A percentile compares a stretch with the other conserved stretches of the same genome.
These are phyloP conservation scores for Cataglyphis cursor DNA, from an alignment of 2,888 invertebrate species.

Conservation along the genomic window DNA sequence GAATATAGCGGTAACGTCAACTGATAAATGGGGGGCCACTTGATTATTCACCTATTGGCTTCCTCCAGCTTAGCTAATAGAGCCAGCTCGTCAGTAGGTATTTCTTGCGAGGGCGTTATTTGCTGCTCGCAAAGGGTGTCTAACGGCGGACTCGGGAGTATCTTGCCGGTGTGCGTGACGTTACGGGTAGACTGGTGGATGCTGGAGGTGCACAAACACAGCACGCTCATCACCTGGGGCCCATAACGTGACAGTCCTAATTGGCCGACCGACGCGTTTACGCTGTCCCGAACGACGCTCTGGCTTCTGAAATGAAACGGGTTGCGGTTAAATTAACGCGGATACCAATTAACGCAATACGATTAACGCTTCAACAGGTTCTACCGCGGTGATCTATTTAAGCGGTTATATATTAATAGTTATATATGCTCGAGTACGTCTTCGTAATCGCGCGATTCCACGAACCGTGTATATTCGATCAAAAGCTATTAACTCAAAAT, in stretches of 20 bases:
- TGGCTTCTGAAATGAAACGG: conserved; percentile 36
- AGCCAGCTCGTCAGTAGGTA: conserved; percentile 92
- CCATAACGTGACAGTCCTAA: conserved; percentile 78
- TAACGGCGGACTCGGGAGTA: conserved; percentile 68
- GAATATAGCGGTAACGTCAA: neutral
- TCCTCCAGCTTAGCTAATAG: conserved; percentile 98
- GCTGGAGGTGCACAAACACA: conserved; percentile 76
- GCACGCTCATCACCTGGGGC: conserved; percentile 83
- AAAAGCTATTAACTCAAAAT: conserved; percentile 5
- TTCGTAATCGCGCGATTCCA: neutral
- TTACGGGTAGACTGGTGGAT: conserved; percentile 67
- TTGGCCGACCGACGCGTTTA: conserved; percentile 66
- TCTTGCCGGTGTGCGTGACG: conserved; percentile 66
- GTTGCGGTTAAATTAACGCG: conserved; percentile 22
- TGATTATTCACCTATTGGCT: conserved; percentile 91
- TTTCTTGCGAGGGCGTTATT: conserved; percentile 77
- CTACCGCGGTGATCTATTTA: conserved; percentile 12
- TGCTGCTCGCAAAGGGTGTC: conserved; percentile 69
- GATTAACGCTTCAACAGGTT: neutral
- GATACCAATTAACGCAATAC: conserved; percentile 41
- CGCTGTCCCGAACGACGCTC: conserved; percentile 54
- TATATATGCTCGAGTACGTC: neutral
- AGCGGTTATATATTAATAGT: neutral
- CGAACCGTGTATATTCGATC: neutral
- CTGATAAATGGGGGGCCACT: neutral